These are phyloP conservation scores for Ariopsis seemanni DNA, from an alignment of 2,113 vertebrate species.

Conservation along the genomic window DNA sequence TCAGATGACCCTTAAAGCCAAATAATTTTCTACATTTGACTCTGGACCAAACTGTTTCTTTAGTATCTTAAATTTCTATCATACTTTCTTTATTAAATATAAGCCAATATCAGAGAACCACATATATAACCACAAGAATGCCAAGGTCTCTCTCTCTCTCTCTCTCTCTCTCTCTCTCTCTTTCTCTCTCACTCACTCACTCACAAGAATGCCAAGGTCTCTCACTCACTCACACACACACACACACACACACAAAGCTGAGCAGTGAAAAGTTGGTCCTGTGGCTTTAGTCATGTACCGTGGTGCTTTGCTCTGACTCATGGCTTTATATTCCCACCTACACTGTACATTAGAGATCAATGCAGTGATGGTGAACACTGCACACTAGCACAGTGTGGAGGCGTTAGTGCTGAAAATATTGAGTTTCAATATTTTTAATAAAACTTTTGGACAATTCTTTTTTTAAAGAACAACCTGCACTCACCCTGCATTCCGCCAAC, in stretches of 20 bases:
- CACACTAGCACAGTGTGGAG: not conserved
- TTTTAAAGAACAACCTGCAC: not conserved
- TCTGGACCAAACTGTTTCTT: not conserved
- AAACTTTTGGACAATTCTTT: slow-evolving; percentile 14
- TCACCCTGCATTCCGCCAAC: slow-evolving; percentile 9
- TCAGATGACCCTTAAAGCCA: not conserved
- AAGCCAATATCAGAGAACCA: not conserved
- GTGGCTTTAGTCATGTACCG: not conserved
- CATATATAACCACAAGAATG: not conserved
- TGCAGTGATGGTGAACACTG: not conserved
- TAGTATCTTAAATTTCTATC: not conserved
- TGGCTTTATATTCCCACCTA: slow-evolving; percentile 27
- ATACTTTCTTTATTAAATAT: not conserved
- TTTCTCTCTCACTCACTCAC: too few relatives aligned
- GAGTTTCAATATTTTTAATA: slow-evolving; percentile 25
- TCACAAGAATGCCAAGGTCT: too few relatives aligned
- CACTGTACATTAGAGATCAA: slow-evolving; percentile 25
- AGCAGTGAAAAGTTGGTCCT: not conserved
- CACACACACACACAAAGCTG: not conserved
- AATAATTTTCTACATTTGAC: not conserved
- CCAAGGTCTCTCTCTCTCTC: too few relatives aligned
- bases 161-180: not conserved
- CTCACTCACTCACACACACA: not conserved
- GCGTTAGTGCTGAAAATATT: slow-evolving; percentile 19
- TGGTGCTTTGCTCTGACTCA: slow-evolving; percentile 23